Conservation (phyloP, 2,113 vertebrate species). For the Phyllostomus discolor region DNA sequence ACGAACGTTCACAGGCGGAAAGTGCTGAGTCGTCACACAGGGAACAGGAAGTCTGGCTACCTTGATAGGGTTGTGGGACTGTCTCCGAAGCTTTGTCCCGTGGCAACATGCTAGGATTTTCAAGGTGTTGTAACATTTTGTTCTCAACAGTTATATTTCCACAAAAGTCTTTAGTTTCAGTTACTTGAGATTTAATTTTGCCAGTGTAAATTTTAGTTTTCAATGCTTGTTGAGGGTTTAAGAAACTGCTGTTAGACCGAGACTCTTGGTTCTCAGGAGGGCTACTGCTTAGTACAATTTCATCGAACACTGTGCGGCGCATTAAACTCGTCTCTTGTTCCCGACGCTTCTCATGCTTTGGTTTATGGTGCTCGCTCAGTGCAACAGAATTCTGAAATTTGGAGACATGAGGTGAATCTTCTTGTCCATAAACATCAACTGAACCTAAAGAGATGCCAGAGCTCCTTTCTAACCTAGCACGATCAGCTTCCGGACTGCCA, state of each 20-base stretch:
- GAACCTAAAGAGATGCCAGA: background rate
- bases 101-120: accelerated
- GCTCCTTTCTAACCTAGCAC: background rate
- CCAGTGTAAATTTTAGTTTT: background rate
- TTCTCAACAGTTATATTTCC: background rate
- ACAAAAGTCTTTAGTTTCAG: background rate
- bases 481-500: background rate
- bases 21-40: background rate
- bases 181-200: background rate
- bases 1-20: accelerated
- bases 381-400: slow-evolving; percentile 34
- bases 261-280: background rate
- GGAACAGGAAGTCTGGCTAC: background rate
- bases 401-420: background rate
- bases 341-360: background rate
- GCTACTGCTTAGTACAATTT: background rate
- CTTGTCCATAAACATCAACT: background rate
- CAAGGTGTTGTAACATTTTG: background rate
- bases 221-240: background rate
- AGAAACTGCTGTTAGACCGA: background rate
- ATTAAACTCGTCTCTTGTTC: slow-evolving; percentile 25
- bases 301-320: background rate
- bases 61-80: accelerated
- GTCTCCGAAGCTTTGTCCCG: background rate
- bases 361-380: background rate